phyloP scores from a whole-genome alignment of 2,888 invertebrate species.

The Drosophila atroscutellata region DNA sequence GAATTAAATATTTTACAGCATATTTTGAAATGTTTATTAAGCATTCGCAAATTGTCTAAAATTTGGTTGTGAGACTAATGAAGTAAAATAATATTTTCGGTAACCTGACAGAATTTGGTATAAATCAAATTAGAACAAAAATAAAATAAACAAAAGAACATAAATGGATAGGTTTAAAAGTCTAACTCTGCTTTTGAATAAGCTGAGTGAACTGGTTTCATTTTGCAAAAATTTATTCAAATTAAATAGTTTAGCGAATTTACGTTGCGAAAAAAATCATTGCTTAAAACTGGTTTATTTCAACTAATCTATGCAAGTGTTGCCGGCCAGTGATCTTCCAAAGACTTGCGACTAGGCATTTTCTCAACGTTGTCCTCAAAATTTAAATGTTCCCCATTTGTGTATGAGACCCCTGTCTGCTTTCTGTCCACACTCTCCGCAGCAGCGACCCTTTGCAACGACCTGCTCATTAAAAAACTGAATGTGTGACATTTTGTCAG shows the following conservation, averaged over 20 bases:
- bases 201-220: not conserved
- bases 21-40: not conserved
- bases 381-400: not conserved
- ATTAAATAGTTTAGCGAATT: not conserved
- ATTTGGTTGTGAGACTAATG: not conserved
- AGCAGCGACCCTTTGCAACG: not conserved
- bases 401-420: not conserved
- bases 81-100: not conserved
- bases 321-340: not conserved
- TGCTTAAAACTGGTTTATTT: not conserved
- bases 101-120: not conserved
- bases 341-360: not conserved
- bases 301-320: not conserved
- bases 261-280: not conserved
- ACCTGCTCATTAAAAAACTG: conserved; percentile 70
- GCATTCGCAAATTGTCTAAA: not conserved
- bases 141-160: not conserved
- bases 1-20: not conserved
- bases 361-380: not conserved
- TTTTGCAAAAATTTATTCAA: not conserved
- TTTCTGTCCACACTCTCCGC: not conserved
- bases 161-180: not conserved
- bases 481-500: conserved; percentile 71
- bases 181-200: not conserved
- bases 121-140: not conserved